Evolutionary conservation across 2,797 vertebrate species (phyloP).

Genomic region (Triplophysa bombifrons): DNA sequence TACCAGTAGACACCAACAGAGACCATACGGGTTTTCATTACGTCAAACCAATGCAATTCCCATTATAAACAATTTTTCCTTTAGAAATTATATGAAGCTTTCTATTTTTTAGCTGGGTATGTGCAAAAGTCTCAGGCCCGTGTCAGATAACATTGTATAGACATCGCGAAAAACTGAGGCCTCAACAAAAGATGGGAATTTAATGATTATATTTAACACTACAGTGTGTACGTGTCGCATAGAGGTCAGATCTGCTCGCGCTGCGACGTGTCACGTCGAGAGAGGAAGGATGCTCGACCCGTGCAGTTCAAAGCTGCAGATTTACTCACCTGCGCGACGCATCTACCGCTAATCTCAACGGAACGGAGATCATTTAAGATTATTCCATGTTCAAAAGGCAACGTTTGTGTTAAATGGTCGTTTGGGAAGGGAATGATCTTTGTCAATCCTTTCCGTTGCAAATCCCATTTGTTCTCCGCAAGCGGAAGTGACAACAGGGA

Average conservation of each 20-base stretch:
- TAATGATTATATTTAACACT: not conserved
- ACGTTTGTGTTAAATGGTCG: not conserved
- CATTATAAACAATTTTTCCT: too few relatives aligned
- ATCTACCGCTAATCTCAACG: constrained; percentile 6
- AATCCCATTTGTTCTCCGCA: constrained; percentile 35
- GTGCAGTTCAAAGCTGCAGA: not conserved
- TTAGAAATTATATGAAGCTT: too few relatives aligned
- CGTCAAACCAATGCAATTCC: too few relatives aligned
- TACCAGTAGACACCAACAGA: too few relatives aligned
- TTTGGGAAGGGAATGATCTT: constrained; percentile 35
- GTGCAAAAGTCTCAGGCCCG: too few relatives aligned
- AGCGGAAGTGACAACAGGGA: constrained; percentile 55
- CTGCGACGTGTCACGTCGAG: constrained; percentile 25
- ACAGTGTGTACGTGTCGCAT: not conserved
- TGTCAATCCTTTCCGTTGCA: constrained; percentile 24
- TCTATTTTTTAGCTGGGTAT: too few relatives aligned
- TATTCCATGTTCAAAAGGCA: constrained; percentile 18
- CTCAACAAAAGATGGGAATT: too few relatives aligned
- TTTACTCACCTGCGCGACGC: constrained; percentile 22
- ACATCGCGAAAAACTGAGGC: too few relatives aligned
- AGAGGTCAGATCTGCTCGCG: not conserved
- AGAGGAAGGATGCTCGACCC: constrained; percentile 30
- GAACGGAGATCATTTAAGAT: not conserved
- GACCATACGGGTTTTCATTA: too few relatives aligned
- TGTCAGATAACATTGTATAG: too few relatives aligned